Percentiles rank a stretch among this genome's conserved stretches.
These are phyloP conservation scores for Oreochromis spilurus DNA, from an alignment of 2,113 vertebrate species.

Conservation along the genomic window DNA sequence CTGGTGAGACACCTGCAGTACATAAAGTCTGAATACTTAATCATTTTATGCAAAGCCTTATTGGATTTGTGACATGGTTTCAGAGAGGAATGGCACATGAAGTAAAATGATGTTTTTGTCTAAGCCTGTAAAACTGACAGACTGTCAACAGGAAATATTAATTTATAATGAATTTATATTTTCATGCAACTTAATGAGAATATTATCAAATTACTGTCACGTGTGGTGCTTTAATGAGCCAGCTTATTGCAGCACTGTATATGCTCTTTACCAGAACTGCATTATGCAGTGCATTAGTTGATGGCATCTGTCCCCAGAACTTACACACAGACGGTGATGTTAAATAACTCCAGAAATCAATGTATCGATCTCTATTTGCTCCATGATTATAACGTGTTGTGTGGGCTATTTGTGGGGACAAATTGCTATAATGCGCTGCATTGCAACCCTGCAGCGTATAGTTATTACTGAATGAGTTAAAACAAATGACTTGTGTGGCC, in stretches of 20 bases:
- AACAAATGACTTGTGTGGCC: not conserved
- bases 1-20: not conserved
- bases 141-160: not conserved
- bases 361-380: not conserved
- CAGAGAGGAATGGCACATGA: not conserved
- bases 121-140: not conserved
- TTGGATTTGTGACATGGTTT: conserved; percentile 15
- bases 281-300: not conserved
- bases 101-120: not conserved
- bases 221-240: not conserved
- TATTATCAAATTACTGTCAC: not conserved
- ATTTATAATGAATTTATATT: not conserved
- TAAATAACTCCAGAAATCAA: not conserved
- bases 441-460: not conserved
- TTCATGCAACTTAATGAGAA: not conserved
- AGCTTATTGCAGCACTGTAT: not conserved
- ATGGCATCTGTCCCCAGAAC: not conserved
- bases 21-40: not conserved
- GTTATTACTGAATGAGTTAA: not conserved
- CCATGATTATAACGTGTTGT: not conserved
- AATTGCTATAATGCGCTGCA: not conserved
- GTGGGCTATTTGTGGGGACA: not conserved
- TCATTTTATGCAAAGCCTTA: not conserved
- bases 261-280: not conserved
- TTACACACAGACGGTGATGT: not conserved